Evolutionary conservation across 2,888 invertebrate genomes (phyloP).

Genomic region (Caenorhabditis sinica): DNA sequence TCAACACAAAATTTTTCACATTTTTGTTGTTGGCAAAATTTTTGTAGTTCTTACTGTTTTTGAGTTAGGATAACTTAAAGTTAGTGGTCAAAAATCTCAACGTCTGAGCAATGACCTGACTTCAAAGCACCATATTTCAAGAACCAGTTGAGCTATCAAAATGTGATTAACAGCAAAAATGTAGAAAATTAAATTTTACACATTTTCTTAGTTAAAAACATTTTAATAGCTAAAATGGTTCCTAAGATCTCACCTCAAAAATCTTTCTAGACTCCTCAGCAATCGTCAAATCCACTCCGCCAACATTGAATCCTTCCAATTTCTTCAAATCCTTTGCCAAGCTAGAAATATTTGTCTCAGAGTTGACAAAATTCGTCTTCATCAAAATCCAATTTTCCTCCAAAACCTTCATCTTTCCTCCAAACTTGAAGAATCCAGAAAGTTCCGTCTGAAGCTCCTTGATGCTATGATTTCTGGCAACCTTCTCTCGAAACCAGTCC

Average conservation of each 20-base stretch:
- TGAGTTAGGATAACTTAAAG: not conserved
- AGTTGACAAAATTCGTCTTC: not conserved
- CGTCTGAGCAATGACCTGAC: too few species aligned
- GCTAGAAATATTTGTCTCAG: not conserved
- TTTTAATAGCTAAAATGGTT: not conserved
- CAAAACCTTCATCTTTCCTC: not conserved
- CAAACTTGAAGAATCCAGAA: conserved; percentile 5
- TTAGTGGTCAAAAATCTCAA: not conserved
- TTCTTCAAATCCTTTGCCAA: not conserved
- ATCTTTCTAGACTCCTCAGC: not conserved
- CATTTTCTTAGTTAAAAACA: not conserved
- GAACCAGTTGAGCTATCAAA: not conserved
- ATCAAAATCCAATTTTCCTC: not conserved
- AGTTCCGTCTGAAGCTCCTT: not conserved
- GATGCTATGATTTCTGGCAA: not conserved
- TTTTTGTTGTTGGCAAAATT: not conserved
- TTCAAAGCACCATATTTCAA: not conserved
- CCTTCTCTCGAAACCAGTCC: conserved; percentile 4
- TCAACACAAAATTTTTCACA: too few species aligned
- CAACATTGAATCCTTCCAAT: not conserved
- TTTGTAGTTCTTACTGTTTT: not conserved
- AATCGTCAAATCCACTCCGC: not conserved
- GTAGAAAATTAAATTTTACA: not conserved
- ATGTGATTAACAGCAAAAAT: not conserved
- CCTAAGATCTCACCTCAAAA: not conserved